Conservation (phyloP, 1,140 invertebrate species). For the Polypedilum vanderplanki region DNA sequence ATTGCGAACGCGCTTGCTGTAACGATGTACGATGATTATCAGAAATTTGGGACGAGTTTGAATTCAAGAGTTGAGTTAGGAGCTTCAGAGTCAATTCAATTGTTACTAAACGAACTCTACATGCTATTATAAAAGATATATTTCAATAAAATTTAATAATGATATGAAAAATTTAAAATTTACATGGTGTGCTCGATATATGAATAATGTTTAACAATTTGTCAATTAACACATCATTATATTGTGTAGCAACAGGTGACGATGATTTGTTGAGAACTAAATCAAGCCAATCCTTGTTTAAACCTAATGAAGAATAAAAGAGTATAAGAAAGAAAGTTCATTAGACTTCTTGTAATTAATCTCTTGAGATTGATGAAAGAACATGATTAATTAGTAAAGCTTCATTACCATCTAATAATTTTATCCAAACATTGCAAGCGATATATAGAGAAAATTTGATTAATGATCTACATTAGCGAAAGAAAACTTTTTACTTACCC, state of each 20-base stretch:
- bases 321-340: conserved; percentile 23
- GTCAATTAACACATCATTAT: conserved; percentile 70
- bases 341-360: conserved; percentile 1
- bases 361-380: too few species aligned
- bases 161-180: conserved; percentile 38
- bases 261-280: conserved; percentile 50
- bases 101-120: conserved; percentile 83
- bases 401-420: conserved; percentile 34
- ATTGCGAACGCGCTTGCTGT: conserved; percentile 70
- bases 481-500: conserved; percentile 58
- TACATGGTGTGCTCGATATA: conserved; percentile 72
- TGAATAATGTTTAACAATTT: conserved; percentile 71
- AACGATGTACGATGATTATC: conserved; percentile 47
- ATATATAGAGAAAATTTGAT: conserved; percentile 36
- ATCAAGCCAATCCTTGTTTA: conserved; percentile 65
- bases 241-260: conserved; percentile 43
- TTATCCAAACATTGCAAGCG: conserved; percentile 28
- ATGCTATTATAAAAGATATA: conserved; percentile 44
- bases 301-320: conserved; percentile 50
- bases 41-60: conserved; percentile 45
- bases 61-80: conserved; percentile 54
- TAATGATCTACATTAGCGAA: conserved; percentile 32
- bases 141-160: conserved; percentile 28
- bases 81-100: conserved; percentile 80
- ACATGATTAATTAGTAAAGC: conserved; percentile 10